A percentile compares a stretch with the other conserved stretches of the same genome.
phyloP scores from a whole-genome alignment of 2,113 vertebrate genomes.

The Syngnathus floridae region DNA sequence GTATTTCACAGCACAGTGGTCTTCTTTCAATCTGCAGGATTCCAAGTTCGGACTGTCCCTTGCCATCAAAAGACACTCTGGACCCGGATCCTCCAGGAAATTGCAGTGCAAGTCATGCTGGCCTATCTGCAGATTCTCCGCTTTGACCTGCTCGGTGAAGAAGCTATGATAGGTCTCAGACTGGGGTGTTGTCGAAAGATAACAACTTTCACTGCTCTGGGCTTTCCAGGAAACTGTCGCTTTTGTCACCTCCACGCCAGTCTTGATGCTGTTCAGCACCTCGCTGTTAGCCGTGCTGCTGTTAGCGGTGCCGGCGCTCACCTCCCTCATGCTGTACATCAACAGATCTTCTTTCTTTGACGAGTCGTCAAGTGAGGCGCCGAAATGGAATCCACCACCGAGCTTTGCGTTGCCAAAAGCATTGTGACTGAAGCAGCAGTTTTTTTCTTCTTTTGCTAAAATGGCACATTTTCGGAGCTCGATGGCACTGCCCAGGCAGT shows the following conservation, averaged over 20 bases:
- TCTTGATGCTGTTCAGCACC: constrained; percentile 58
- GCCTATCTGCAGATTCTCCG: constrained; percentile 58
- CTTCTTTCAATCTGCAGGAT: constrained; percentile 62
- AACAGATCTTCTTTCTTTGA: constrained; percentile 74
- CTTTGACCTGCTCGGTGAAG: constrained; percentile 66
- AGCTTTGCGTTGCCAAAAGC: constrained; percentile 55
- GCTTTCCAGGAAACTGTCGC: constrained; percentile 64
- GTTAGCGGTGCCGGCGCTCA: constrained; percentile 46
- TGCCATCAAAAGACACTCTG: constrained; percentile 64
- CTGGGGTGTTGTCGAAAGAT: constrained; percentile 57
- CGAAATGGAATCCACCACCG: constrained; percentile 63
- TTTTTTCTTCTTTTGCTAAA: constrained; percentile 72
- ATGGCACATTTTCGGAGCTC: constrained; percentile 67
- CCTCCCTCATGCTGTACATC: constrained; percentile 71
- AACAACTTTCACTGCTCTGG: constrained; percentile 58
- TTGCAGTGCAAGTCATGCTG: constrained; percentile 67
- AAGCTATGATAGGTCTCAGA: constrained; percentile 71
- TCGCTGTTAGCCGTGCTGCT: constrained; percentile 45
- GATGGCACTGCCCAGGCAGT: constrained; percentile 67
- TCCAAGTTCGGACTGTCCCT: constrained; percentile 64
- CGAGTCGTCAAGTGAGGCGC: constrained; percentile 56
- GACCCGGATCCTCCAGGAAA: constrained; percentile 67
- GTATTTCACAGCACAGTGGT: constrained; percentile 60
- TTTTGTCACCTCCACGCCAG: constrained; percentile 60
- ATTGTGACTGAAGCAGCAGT: constrained; percentile 69